Evolutionary conservation across 64 coral and sea anemone genomes (phyloP).

Genomic region (Orbicella faveolata): DNA sequence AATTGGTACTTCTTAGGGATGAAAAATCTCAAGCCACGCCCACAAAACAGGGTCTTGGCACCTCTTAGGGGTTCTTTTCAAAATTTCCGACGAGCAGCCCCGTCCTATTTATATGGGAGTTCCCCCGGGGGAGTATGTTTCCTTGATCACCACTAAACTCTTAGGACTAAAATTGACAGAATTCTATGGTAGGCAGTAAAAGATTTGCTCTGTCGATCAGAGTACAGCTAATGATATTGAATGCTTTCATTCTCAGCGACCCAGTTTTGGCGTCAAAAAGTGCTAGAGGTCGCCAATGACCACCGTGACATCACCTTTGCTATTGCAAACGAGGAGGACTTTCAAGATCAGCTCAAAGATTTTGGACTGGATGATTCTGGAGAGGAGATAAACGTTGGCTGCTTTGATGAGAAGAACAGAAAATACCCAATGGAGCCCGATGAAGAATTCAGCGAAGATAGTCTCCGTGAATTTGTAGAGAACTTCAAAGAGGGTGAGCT

Average conservation of each 20-base stretch:
- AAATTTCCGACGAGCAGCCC: no score
- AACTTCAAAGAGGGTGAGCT: constrained; percentile 84
- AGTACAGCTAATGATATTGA: neutral
- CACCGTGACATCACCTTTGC: constrained; percentile 93
- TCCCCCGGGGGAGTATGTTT: no score
- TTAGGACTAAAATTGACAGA: no score
- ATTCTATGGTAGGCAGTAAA: no score
- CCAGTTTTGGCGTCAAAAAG: constrained; percentile 96
- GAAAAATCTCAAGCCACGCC: no score
- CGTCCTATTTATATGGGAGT: no score
- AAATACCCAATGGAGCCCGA: constrained; percentile 93
- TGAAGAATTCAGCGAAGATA: constrained; percentile 93
- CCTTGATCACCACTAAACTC: no score
- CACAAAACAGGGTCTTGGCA: no score
- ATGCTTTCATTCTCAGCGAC: constrained; percentile 59
- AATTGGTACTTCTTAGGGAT: no score
- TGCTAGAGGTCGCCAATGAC: constrained; percentile 91
- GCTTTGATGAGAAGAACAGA: constrained; percentile 72
- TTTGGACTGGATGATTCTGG: constrained; percentile 92
- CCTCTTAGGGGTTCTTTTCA: no score
- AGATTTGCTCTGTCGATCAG: neutral
- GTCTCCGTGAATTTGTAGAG: constrained; percentile 90
- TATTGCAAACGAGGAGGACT: constrained; percentile 91
- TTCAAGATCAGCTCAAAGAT: constrained; percentile 71
- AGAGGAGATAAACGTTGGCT: constrained; percentile 90